Conservation (phyloP, 2,888 invertebrate genomes). For the Dione vanillae region DNA sequence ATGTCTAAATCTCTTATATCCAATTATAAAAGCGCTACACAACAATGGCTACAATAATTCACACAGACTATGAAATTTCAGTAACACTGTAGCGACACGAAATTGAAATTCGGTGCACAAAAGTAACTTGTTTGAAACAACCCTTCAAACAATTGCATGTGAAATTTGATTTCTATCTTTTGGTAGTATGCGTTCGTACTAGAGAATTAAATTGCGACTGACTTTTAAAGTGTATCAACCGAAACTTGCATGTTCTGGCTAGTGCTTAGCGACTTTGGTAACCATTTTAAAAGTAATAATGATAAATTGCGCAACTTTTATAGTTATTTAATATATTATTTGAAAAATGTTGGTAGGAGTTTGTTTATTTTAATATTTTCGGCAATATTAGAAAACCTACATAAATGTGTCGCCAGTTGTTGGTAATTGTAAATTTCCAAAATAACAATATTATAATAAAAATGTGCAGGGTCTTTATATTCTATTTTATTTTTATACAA, state of each 20-base stretch:
- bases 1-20: not conserved
- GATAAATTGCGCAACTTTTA: no score
- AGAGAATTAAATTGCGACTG: not conserved
- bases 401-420: no score
- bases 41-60: not conserved
- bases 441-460: no score
- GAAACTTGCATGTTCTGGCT: not conserved
- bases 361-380: no score
- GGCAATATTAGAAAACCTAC: no score
- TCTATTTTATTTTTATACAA: not conserved
- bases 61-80: not conserved
- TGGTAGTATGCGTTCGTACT: no score
- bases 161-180: conserved; percentile 7
- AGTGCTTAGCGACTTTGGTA: not conserved
- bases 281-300: not conserved
- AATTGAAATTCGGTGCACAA: not conserved
- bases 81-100: not conserved
- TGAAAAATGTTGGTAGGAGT: no score
- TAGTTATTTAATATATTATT: no score
- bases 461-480: no score
- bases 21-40: not conserved
- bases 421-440: no score
- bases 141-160: not conserved
- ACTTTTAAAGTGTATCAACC: not conserved
- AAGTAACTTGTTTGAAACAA: not conserved